Base-by-base conservation (phyloP, 2,888 invertebrate genomes). In the Aleiodes leptofemur region DNA sequence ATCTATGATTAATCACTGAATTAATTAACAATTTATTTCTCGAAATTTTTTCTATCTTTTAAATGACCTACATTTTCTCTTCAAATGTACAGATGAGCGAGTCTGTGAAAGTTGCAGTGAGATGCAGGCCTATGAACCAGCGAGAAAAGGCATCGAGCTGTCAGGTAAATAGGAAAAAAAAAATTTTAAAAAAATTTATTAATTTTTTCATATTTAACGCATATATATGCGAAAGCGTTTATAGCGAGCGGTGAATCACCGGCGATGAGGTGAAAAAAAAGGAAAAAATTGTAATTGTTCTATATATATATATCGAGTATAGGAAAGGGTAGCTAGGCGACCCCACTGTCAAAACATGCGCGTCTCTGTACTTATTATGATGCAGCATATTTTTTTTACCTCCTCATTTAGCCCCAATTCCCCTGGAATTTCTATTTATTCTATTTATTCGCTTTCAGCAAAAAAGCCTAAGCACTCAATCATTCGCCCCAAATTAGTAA, bases 41-140 rank as follows among this genome's bases (percentile, higher is more conserved):
- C 2, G 23, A 6, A 74, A 14, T 38, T 53, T 73, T 50, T 61
- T 69, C 11, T 8, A 34, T 38, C 53, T 71, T 6, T 57, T 2
- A 3, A 51, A 73, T 69, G 14, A 69, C 59, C 69, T 11, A 50
- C 11, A 69, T 75, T 23, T 23, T 68, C 8, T 59, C 56, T 11
- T 11, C 73, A 50, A 23, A 43, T 38, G 53, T 51, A 72, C 79
- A 89, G 89, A 89, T 89, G 89, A 87, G 88, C 76, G 95, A 95
- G 89, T 91, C 93, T 83, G 96, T 96, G 72, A 95, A 95, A 90
- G 96, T 96, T 70, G 94, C 96, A 74, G 95, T 96, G 80, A 90
- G 96, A 91, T 97, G 96, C 91, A 94, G 97, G 69, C 97, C 97
- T 31, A 94, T 96, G 93, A 96, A 95, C 90, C 91, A 91, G 79